Percentiles rank a stretch among this genome's conserved stretches.
Conservation (phyloP, 2,888 invertebrate genomes). For the Brachypterus glaber region DNA sequence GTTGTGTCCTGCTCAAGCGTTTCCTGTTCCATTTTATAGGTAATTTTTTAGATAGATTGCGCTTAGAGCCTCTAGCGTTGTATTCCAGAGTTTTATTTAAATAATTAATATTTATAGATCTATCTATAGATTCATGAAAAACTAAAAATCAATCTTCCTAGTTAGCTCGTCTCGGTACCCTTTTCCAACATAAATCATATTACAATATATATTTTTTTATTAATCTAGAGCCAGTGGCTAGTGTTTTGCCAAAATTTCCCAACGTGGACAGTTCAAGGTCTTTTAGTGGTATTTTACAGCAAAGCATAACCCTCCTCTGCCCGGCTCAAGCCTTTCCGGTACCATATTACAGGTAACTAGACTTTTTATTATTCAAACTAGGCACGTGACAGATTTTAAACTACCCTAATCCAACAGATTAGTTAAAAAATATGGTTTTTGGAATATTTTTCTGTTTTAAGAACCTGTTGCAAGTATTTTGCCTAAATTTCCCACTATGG, state of each 20-base stretch:
- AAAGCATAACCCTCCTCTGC: conserved; percentile 50
- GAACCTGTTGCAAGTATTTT: conserved; percentile 53
- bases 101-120: background rate
- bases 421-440: too few species aligned
- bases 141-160: conserved; percentile 6
- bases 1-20: conserved; percentile 54
- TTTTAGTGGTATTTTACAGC: conserved; percentile 44
- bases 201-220: too few species aligned
- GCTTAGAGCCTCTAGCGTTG: too few species aligned
- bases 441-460: conserved; percentile 21
- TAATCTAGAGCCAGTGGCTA: conserved; percentile 46
- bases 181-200: too few species aligned
- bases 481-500: conserved; percentile 48
- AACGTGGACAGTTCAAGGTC: conserved; percentile 52
- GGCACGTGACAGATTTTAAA: too few species aligned
- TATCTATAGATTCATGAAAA: conserved; percentile 5
- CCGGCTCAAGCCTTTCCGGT: conserved; percentile 60
- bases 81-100: too few species aligned
- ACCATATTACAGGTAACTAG: conserved; percentile 48
- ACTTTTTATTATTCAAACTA: too few species aligned
- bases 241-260: conserved; percentile 58
- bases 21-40: conserved; percentile 48
- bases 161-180: too few species aligned
- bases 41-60: conserved; percentile 33
- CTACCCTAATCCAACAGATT: conserved; percentile 37